Percentiles rank a stretch among this genome's conserved stretches.
phyloP scores from a whole-genome alignment of 2,797 vertebrate species.

The Corythornis leucogaster region DNA sequence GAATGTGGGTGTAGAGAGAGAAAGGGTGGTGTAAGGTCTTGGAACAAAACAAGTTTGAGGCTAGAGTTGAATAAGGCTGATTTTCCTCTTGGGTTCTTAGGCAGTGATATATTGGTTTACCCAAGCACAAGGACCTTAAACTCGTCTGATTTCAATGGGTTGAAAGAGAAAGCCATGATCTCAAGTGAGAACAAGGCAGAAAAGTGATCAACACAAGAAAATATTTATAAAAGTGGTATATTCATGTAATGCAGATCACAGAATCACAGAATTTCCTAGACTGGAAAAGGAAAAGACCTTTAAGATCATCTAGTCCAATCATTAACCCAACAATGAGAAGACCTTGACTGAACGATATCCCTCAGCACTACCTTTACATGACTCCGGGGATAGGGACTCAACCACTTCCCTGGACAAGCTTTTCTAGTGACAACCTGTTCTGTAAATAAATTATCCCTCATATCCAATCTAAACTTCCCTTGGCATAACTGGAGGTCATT shows the following conservation, averaged over 20 bases:
- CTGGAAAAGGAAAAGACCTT: too few relatives aligned
- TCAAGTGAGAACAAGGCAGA: not conserved
- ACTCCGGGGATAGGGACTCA: too few relatives aligned
- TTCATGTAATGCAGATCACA: not conserved
- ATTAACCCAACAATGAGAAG: too few relatives aligned
- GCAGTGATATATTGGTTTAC: not conserved
- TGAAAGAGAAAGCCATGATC: not conserved
- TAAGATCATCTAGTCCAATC: too few relatives aligned
- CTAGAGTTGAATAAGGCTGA: conserved; percentile 23
- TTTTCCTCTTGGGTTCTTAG: not conserved
- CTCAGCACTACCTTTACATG: too few relatives aligned
- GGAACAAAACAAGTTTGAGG: conserved; percentile 45
- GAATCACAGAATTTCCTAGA: too few relatives aligned
- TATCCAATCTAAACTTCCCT: too few relatives aligned
- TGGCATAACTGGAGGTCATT: too few relatives aligned
- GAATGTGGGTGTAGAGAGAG: not conserved
- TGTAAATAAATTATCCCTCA: too few relatives aligned
- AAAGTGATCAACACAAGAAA: not conserved
- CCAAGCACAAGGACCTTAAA: not conserved
- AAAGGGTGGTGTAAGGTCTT: conserved; percentile 50
- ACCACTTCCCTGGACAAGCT: too few relatives aligned
- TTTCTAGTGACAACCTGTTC: too few relatives aligned
- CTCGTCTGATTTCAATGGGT: not conserved
- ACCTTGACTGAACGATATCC: too few relatives aligned
- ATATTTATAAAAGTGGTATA: not conserved